A percentile compares a stretch with the other conserved stretches of the same genome.
Evolutionary conservation across 2,888 invertebrate species (phyloP).

Genomic region (Hipparchia semele): DNA sequence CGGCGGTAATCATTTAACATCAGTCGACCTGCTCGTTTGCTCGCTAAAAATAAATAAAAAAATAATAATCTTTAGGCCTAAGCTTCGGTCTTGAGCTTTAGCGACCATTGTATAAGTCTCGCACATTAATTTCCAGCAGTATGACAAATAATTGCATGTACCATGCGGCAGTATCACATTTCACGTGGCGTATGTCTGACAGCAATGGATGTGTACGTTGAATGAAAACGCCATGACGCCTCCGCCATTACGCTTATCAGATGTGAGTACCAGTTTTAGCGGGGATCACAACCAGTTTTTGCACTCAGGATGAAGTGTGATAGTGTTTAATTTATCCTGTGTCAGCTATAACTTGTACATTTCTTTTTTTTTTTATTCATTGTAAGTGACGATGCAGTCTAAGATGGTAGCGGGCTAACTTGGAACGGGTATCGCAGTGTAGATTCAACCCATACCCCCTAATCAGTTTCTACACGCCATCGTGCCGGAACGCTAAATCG

Average conservation of each 20-base stretch:
- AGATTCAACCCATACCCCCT: no score
- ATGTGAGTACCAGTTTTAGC: constrained; percentile 26
- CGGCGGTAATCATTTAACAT: no score
- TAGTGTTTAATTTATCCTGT: constrained; percentile 19
- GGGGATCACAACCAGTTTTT: constrained; percentile 29
- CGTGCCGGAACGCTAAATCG: no score
- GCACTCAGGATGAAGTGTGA: constrained; percentile 23
- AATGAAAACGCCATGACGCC: constrained; percentile 32
- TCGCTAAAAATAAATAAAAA: no score
- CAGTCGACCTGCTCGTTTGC: no score
- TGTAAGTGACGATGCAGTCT: no score
- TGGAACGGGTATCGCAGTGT: no score
- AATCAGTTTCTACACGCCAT: no score
- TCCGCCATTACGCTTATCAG: constrained; percentile 34
- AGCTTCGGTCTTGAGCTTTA: neutral
- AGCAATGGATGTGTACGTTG: constrained; percentile 35
- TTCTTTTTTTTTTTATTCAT: constrained; percentile 1
- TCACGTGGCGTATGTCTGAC: constrained; percentile 25
- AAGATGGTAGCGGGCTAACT: no score
- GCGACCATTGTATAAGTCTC: constrained; percentile 16
- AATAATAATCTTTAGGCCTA: neutral
- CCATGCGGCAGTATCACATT: constrained; percentile 31
- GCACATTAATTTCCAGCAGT: constrained; percentile 17
- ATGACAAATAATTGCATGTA: constrained; percentile 26
- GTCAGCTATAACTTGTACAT: constrained; percentile 1